Evolutionary conservation across 2,888 invertebrate genomes (phyloP).

Genomic region (Caenorhabditis afra): DNA sequence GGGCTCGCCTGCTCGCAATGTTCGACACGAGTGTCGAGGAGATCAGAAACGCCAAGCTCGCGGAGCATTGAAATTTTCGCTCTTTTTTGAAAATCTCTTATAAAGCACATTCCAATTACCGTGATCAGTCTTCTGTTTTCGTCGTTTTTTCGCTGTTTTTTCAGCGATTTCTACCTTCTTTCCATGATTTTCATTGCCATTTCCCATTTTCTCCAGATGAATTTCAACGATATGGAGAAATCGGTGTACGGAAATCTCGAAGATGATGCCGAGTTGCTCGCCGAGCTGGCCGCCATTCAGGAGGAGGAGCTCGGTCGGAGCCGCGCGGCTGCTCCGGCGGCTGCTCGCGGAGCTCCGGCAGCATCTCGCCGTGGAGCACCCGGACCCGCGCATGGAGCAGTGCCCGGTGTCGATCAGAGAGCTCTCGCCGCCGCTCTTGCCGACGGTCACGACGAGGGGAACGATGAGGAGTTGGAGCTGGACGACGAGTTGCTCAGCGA

Average conservation of each 20-base stretch:
- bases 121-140: no score
- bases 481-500: slow-evolving; percentile 63
- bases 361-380: slow-evolving; percentile 20
- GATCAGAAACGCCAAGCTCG: slow-evolving; percentile 33
- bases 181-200: slow-evolving; percentile 11
- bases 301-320: slow-evolving; percentile 52
- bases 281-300: slow-evolving; percentile 69
- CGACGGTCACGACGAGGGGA: slow-evolving; percentile 38
- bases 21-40: slow-evolving; percentile 61
- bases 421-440: slow-evolving; percentile 60
- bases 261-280: slow-evolving; percentile 70
- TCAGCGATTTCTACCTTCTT: slow-evolving; percentile 6
- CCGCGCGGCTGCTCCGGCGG: slow-evolving; percentile 11
- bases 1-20: slow-evolving; percentile 62
- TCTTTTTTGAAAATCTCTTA: slow-evolving; percentile 4
- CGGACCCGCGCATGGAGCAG: neutral
- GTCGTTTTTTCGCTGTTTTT: slow-evolving; percentile 2
- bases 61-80: no score
- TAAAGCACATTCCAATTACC: slow-evolving; percentile 7
- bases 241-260: slow-evolving; percentile 66
- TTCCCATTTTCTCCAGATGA: slow-evolving; percentile 22
- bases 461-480: slow-evolving; percentile 54
- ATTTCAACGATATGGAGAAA: slow-evolving; percentile 65
- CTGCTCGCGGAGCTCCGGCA: slow-evolving; percentile 16
- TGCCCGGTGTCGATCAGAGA: slow-evolving; percentile 58